Evolutionary conservation across 2,888 invertebrate species (phyloP).

Genomic region (Allygus modestus): DNA sequence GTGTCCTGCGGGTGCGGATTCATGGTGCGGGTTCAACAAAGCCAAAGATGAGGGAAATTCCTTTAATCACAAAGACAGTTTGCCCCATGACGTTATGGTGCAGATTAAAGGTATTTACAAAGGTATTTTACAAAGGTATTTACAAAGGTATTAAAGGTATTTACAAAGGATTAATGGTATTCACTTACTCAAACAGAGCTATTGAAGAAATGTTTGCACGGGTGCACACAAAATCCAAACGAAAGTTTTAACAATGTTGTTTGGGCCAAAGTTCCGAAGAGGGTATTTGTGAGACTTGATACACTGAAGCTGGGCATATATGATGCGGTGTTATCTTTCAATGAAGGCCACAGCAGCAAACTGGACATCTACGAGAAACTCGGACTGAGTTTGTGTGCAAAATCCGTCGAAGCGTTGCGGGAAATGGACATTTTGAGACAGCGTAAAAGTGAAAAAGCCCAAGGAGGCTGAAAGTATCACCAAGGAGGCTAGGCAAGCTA

Average conservation of each 20-base stretch:
- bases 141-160: conserved; percentile 18
- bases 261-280: not conserved
- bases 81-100: too few species aligned
- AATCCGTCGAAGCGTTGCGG: too few species aligned
- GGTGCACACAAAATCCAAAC: not conserved
- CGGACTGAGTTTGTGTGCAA: conserved; percentile 21
- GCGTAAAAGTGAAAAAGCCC: not conserved
- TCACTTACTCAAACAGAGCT: too few species aligned
- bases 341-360: conserved; percentile 4
- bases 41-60: not conserved
- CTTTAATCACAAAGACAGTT: not conserved
- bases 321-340: conserved; percentile 10
- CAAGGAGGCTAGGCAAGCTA: conserved; percentile 47
- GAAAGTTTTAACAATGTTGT: not conserved
- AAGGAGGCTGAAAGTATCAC: conserved; percentile 23
- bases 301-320: conserved; percentile 13
- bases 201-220: conserved; percentile 38
- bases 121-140: not conserved
- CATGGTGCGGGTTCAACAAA: not conserved
- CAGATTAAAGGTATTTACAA: too few species aligned
- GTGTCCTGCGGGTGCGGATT: not conserved
- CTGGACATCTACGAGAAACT: not conserved
- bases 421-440: not conserved
- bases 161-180: conserved; percentile 10
- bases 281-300: not conserved